Evolutionary conservation across 2,113 vertebrate species (phyloP).

Genomic region (Pampusana beccarii): DNA sequence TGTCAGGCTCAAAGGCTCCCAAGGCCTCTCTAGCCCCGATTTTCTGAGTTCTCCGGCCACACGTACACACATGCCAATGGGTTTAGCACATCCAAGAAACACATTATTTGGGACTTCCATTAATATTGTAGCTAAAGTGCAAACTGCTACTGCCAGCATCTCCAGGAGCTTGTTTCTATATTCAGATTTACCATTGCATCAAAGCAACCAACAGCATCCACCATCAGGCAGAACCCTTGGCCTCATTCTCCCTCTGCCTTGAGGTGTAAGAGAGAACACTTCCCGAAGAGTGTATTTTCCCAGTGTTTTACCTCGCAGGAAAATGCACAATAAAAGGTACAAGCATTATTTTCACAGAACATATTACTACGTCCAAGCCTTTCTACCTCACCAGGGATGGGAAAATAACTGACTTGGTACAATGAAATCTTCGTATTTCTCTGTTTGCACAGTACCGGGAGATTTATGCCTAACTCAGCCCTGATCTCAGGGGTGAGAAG

Average conservation of each 20-base stretch:
- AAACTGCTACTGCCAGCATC: neutral
- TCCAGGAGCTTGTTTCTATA: neutral
- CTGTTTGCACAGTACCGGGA: neutral
- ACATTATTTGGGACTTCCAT: neutral
- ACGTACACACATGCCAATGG: rapidly evolving
- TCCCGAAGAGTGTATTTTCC: neutral
- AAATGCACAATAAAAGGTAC: neutral
- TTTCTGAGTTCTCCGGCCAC: neutral
- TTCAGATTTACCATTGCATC: neutral
- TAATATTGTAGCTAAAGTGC: neutral
- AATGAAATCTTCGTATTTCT: neutral
- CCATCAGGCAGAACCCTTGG: neutral
- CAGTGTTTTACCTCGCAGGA: neutral
- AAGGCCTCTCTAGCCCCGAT: neutral
- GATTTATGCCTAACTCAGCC: neutral
- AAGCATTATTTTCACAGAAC: neutral
- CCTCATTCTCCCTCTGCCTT: neutral
- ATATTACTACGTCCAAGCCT: neutral
- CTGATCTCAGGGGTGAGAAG: neutral
- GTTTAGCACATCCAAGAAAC: neutral
- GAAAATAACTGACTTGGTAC: neutral
- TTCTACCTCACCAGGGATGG: neutral
- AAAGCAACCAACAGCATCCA: neutral
- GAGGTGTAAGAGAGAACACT: neutral
- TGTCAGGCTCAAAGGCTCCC: neutral